phyloP scores from a whole-genome alignment of 1,140 invertebrate species.

The Pogonognathellus flavescens region DNA sequence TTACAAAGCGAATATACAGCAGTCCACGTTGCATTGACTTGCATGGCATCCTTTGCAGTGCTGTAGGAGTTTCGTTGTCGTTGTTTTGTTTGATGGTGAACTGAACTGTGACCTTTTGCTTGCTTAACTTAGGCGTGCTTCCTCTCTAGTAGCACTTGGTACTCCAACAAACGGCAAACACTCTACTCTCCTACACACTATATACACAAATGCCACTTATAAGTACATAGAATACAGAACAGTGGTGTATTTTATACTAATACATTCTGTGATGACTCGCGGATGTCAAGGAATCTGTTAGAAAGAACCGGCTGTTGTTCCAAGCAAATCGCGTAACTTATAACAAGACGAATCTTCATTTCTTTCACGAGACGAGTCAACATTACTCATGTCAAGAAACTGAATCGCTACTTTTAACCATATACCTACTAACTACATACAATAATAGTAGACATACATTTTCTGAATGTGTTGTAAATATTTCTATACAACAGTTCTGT shows the following conservation, averaged over 20 bases:
- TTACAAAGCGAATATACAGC: no score
- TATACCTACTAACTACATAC: not conserved
- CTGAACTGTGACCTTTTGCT: conserved; percentile 47
- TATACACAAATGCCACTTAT: not conserved
- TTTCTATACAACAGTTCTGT: not conserved
- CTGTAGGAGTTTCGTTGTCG: not conserved
- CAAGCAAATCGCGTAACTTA: not conserved
- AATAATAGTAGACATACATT: not conserved
- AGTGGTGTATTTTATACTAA: not conserved
- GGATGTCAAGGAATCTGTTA: not conserved
- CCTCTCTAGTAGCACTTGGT: not conserved
- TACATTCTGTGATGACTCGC: not conserved
- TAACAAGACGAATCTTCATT: conserved; percentile 8
- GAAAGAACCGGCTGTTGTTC: conserved; percentile 13
- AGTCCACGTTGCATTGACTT: conserved; percentile 11
- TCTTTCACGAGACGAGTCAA: conserved; percentile 15
- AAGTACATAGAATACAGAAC: no score
- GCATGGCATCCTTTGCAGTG: not conserved
- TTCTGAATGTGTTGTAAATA: not conserved
- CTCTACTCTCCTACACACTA: not conserved
- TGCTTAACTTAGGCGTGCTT: conserved; percentile 40
- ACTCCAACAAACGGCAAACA: not conserved
- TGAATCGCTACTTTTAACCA: not conserved
- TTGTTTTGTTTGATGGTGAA: conserved; percentile 28
- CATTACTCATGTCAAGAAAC: not conserved